These are phyloP conservation scores for Decapterus maruadsi DNA, from an alignment of 2,797 vertebrate species.

Conservation along the genomic window DNA sequence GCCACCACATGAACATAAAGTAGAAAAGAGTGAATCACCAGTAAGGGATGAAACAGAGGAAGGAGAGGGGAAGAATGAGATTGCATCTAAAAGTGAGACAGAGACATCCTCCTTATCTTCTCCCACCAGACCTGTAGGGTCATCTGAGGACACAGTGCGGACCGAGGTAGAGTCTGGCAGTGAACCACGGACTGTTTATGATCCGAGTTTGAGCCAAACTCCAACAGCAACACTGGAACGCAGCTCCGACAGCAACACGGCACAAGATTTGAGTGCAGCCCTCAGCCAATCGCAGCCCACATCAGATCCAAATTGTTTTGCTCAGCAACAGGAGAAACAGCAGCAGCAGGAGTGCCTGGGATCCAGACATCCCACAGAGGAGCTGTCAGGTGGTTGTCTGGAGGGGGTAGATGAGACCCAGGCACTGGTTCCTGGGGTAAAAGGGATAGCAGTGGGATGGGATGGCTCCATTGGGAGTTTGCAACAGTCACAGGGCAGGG, in stretches of 20 bases:
- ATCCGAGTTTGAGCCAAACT: slow-evolving; percentile 53
- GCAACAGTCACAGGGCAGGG: slow-evolving; percentile 44
- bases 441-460: slow-evolving; percentile 25
- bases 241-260: slow-evolving; percentile 30
- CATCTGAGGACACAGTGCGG: slow-evolving; percentile 20
- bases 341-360: slow-evolving; percentile 45
- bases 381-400: slow-evolving; percentile 51
- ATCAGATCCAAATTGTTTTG: slow-evolving; percentile 68
- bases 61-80: slow-evolving; percentile 27
- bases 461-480: slow-evolving; percentile 42
- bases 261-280: slow-evolving; percentile 40
- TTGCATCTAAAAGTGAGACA: slow-evolving; percentile 29
- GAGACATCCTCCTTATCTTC: slow-evolving; percentile 34
- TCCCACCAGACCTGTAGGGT: slow-evolving; percentile 29
- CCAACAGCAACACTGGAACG: slow-evolving; percentile 41
- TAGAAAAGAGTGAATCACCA: slow-evolving; percentile 48
- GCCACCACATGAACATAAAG: slow-evolving; percentile 36
- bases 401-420: slow-evolving; percentile 37
- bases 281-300: slow-evolving; percentile 59
- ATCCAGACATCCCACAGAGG: slow-evolving; percentile 59
- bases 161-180: slow-evolving; percentile 36
- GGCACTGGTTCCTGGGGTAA: slow-evolving; percentile 14
- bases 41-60: slow-evolving; percentile 38
- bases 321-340: slow-evolving; percentile 61
- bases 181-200: slow-evolving; percentile 47